These are phyloP conservation scores for Carabus problematicus DNA, from an alignment of 2,888 invertebrate species.

Conservation along the genomic window DNA sequence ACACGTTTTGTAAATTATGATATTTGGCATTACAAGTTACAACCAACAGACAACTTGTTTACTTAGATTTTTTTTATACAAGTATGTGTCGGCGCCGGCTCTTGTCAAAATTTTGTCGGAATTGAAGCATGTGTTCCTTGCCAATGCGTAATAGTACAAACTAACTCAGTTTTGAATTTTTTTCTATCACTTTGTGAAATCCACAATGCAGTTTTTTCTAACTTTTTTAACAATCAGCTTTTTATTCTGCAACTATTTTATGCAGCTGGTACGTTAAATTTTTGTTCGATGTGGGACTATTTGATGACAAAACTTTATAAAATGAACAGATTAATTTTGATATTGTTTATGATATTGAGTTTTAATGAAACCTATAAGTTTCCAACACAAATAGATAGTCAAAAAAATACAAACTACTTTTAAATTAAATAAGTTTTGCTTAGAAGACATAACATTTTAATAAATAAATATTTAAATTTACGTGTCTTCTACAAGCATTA, in stretches of 20 bases:
- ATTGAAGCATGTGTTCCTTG: conserved; percentile 18
- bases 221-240: conserved; percentile 14
- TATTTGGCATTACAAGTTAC: conserved; percentile 16
- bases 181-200: conserved; percentile 1
- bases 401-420: no score
- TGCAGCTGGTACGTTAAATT: no score
- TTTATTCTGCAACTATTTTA: no score
- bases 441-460: no score
- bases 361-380: no score
- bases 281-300: conserved; percentile 4
- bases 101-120: conserved; percentile 31
- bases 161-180: conserved; percentile 25
- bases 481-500: no score
- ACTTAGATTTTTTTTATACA: conserved; percentile 12
- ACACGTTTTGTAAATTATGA: conserved; percentile 2
- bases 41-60: conserved; percentile 25
- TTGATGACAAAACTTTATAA: not conserved
- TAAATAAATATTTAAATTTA: no score
- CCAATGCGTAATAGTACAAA: conserved; percentile 26
- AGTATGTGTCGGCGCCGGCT: conserved; percentile 12
- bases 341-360: no score
- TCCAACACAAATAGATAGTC: no score
- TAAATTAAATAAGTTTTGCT: no score
- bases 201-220: conserved; percentile 17
- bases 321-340: no score